Percentiles rank a stretch among this genome's conserved stretches.
Evolutionary conservation across 2,797 vertebrate genomes (phyloP).

Genomic region (Pristis pectinata): DNA sequence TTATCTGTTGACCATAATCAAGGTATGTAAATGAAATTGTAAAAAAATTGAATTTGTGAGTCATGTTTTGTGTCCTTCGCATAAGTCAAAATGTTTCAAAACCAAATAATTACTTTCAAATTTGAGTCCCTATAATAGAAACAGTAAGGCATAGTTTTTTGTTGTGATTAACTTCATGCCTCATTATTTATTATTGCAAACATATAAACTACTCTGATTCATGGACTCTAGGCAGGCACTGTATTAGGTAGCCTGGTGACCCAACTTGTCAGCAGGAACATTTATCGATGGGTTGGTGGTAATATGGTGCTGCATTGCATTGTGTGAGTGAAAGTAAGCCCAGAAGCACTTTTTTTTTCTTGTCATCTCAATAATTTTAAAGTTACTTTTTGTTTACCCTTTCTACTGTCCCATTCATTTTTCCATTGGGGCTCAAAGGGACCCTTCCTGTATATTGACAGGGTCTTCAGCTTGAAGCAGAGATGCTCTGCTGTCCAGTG

Average conservation of each 20-base stretch:
- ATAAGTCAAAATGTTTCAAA: neutral
- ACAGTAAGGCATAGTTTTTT: neutral
- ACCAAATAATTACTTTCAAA: neutral
- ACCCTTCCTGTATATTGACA: neutral
- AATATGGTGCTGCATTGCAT: neutral
- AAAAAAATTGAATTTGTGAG: neutral
- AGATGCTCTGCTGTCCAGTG: neutral
- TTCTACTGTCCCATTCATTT: neutral
- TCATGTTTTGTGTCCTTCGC: neutral
- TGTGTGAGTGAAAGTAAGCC: neutral
- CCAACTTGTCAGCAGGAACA: neutral
- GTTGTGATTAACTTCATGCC: neutral
- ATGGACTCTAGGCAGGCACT: too few species aligned
- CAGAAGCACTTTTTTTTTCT: neutral
- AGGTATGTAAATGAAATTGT: neutral
- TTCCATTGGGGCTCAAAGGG: neutral
- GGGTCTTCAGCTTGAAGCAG: neutral
- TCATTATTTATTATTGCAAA: neutral
- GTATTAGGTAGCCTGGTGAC: neutral
- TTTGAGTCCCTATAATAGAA: neutral
- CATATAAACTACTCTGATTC: neutral
- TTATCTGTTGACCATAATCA: neutral
- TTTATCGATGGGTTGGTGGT: neutral
- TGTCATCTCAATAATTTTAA: neutral
- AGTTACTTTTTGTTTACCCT: neutral